Percentiles rank a stretch among this genome's conserved stretches.
Evolutionary conservation across 2,888 invertebrate genomes (phyloP).

Genomic region (Scaptomyza reducta): DNA sequence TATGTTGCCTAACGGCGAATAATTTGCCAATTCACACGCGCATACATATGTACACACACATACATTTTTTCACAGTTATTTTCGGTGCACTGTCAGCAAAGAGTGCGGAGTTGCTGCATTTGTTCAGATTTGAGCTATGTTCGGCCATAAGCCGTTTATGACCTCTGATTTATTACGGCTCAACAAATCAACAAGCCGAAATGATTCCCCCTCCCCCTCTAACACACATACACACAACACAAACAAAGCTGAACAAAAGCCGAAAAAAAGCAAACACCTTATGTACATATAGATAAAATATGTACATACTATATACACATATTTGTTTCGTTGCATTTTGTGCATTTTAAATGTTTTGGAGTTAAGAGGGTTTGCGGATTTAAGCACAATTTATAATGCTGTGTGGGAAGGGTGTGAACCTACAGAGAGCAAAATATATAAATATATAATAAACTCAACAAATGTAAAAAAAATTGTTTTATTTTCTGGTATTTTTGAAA

Average conservation of each 20-base stretch:
- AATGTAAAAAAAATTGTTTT: too few relatives aligned
- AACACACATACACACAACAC: too few relatives aligned
- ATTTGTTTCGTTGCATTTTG: conserved; percentile 6
- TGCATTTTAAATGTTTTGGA: conserved; percentile 12
- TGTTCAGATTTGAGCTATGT: conserved; percentile 40
- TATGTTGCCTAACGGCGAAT: conserved; percentile 50
- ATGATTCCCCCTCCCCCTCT: conserved; percentile 2
- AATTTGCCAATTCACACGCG: conserved; percentile 42
- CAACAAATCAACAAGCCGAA: conserved; percentile 61
- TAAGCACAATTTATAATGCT: too few relatives aligned
- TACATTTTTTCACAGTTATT: conserved; percentile 46
- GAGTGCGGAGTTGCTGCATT: conserved; percentile 25
- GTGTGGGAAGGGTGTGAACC: too few relatives aligned
- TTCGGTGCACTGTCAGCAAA: conserved; percentile 35
- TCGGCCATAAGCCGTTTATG: conserved; percentile 68
- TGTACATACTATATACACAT: not conserved
- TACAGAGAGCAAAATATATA: too few relatives aligned
- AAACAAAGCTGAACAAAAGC: too few relatives aligned
- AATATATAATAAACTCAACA: too few relatives aligned
- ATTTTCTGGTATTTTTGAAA: too few relatives aligned
- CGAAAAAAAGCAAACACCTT: not conserved
- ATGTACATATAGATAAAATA: not conserved
- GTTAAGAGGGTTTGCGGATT: too few relatives aligned
- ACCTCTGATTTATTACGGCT: conserved; percentile 62
- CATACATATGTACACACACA: conserved; percentile 7